A percentile compares a stretch with the other conserved stretches of the same genome.
phyloP scores from a whole-genome alignment of 1,140 invertebrate genomes.

The Atta texana region DNA sequence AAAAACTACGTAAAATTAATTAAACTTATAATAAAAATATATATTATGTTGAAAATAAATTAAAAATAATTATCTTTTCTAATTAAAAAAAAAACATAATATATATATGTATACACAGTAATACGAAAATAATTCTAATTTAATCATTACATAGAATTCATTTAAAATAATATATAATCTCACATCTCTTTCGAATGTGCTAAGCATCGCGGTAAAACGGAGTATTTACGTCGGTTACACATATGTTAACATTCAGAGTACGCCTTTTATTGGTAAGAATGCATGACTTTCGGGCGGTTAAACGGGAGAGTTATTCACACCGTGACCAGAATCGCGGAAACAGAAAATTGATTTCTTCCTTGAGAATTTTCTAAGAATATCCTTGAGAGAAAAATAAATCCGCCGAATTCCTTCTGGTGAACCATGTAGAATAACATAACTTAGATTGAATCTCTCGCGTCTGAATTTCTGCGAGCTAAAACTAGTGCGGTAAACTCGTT shows the following conservation, averaged over 20 bases:
- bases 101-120: no score
- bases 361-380: conserved; percentile 47
- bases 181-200: background rate
- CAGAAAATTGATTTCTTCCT: conserved; percentile 57
- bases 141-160: background rate
- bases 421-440: conserved; percentile 42
- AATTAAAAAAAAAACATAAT: background rate
- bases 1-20: no score
- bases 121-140: background rate
- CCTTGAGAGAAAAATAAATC: conserved; percentile 57
- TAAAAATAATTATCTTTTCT: background rate
- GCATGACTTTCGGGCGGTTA: conserved; percentile 3
- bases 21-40: no score
- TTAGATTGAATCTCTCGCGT: conserved; percentile 41
- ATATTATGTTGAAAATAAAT: no score
- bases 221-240: conserved; percentile 29
- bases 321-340: conserved; percentile 51
- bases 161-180: conserved; percentile 11
- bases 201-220: background rate
- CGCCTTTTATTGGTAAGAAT: conserved; percentile 19
- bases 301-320: conserved; percentile 62
- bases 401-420: conserved; percentile 39
- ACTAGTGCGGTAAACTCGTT: conserved; percentile 29
- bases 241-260: conserved; percentile 41
- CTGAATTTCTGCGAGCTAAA: conserved; percentile 41